These are phyloP conservation scores for Lithophane semibrunnea DNA, from an alignment of 2,888 invertebrate genomes.

Conservation along the genomic window DNA sequence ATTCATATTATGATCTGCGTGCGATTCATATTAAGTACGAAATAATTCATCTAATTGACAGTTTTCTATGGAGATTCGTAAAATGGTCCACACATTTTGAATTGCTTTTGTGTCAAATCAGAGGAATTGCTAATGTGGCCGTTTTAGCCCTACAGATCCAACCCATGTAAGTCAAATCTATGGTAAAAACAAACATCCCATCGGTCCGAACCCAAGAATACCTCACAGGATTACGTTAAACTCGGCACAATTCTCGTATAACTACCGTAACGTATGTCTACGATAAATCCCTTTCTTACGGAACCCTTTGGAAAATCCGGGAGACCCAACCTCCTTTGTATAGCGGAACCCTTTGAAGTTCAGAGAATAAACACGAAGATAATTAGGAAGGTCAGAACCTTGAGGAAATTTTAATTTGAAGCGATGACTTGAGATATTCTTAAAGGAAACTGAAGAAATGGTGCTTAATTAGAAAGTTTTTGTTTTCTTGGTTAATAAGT, in stretches of 20 bases:
- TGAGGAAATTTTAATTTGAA: constrained; percentile 52
- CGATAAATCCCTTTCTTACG: constrained; percentile 59
- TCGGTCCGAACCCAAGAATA: constrained; percentile 4
- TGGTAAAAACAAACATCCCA: constrained; percentile 28
- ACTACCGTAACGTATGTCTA: constrained; percentile 42
- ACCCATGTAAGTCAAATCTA: too few relatives aligned
- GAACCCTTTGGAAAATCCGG: constrained; percentile 41
- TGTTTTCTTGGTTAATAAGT: constrained; percentile 28
- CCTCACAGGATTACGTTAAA: constrained; percentile 46
- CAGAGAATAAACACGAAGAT: constrained; percentile 44
- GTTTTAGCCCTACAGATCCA: too few relatives aligned
- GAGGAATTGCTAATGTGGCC: too few relatives aligned
- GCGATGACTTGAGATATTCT: constrained; percentile 39
- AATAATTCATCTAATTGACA: too few relatives aligned
- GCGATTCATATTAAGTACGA: too few relatives aligned
- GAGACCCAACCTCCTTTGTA: constrained; percentile 39
- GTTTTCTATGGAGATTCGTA: too few relatives aligned
- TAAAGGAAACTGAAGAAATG: constrained; percentile 16
- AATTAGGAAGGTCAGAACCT: constrained; percentile 51
- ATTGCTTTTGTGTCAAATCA: too few relatives aligned
- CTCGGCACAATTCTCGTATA: constrained; percentile 39
- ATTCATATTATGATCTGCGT: too few relatives aligned
- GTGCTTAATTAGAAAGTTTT: constrained; percentile 1
- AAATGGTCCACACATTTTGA: too few relatives aligned
- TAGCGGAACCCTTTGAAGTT: constrained; percentile 49